These are phyloP conservation scores for Varroa destructor DNA, from an alignment of 1,140 invertebrate genomes.

Conservation along the genomic window DNA sequence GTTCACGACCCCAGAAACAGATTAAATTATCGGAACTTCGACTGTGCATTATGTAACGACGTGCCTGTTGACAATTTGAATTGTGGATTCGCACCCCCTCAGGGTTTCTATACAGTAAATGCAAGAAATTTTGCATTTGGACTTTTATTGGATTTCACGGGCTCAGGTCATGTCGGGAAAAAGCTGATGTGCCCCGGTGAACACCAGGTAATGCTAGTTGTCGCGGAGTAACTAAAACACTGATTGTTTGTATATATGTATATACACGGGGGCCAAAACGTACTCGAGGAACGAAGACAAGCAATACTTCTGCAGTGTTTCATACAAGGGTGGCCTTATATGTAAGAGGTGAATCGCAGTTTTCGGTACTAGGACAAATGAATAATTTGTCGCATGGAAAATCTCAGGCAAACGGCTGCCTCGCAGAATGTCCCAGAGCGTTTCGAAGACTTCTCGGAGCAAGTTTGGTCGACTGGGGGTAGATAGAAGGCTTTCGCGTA, in stretches of 20 bases:
- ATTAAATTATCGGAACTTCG: constrained; percentile 44
- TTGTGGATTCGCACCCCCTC: constrained; percentile 36
- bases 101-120: constrained; percentile 36
- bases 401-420: no score
- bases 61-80: constrained; percentile 40
- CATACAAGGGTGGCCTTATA: no score
- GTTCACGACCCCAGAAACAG: constrained; percentile 3
- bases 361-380: no score
- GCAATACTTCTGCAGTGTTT: no score
- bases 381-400: no score
- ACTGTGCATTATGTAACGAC: constrained; percentile 49
- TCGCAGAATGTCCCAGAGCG: no score
- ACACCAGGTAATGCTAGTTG: neutral
- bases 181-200: constrained; percentile 36
- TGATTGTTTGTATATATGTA: neutral
- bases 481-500: no score
- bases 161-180: constrained; percentile 40
- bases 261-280: no score
- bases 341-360: no score
- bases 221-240: neutral
- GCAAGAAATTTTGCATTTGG: constrained; percentile 44
- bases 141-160: constrained; percentile 44
- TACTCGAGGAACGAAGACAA: no score
- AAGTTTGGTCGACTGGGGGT: no score
- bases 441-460: no score